Percentiles rank a stretch among this genome's conserved stretches.
phyloP scores from a whole-genome alignment of 2,797 vertebrate species.

The Lutjanus argentimaculatus region DNA sequence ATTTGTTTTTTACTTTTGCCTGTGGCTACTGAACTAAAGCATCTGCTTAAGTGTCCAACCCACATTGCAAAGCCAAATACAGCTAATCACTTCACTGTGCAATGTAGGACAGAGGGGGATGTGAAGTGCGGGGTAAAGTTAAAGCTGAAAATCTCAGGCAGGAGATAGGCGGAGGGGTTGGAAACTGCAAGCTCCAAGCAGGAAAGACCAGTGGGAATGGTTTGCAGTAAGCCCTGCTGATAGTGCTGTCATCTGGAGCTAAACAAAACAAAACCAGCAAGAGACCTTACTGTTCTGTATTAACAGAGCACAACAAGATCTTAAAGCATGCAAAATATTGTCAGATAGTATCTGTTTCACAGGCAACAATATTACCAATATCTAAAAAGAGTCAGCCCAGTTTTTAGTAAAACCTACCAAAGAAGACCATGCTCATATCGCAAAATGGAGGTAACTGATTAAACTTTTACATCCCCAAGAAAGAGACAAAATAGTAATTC shows the following conservation, averaged over 20 bases:
- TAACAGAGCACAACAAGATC: background rate
- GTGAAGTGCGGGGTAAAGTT: conserved; percentile 38
- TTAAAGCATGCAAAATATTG: background rate
- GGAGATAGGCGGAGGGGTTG: conserved; percentile 25
- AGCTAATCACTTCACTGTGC: conserved; percentile 55
- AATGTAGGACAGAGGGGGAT: conserved; percentile 61
- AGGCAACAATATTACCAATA: background rate
- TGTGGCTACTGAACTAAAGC: conserved; percentile 27
- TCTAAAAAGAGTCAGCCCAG: conserved; percentile 2
- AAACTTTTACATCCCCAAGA: conserved; percentile 25
- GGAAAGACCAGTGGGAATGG: conserved; percentile 3
- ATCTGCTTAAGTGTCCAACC: conserved; percentile 45
- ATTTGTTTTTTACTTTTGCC: conserved; percentile 19
- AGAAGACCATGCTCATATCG: conserved; percentile 15
- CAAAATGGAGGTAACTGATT: conserved; percentile 31
- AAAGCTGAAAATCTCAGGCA: conserved; percentile 53
- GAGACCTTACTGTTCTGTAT: background rate
- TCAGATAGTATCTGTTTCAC: background rate
- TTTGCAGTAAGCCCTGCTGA: conserved; percentile 10
- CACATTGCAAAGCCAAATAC: conserved; percentile 55
- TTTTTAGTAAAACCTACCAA: conserved; percentile 6
- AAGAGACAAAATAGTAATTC: conserved; percentile 33
- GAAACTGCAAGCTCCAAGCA: conserved; percentile 1
- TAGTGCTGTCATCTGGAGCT: conserved; percentile 22
- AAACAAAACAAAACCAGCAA: conserved; percentile 28